These are phyloP conservation scores for Phymorhynchus buccinoides DNA, from an alignment of 1,140 invertebrate genomes.

Conservation along the genomic window DNA sequence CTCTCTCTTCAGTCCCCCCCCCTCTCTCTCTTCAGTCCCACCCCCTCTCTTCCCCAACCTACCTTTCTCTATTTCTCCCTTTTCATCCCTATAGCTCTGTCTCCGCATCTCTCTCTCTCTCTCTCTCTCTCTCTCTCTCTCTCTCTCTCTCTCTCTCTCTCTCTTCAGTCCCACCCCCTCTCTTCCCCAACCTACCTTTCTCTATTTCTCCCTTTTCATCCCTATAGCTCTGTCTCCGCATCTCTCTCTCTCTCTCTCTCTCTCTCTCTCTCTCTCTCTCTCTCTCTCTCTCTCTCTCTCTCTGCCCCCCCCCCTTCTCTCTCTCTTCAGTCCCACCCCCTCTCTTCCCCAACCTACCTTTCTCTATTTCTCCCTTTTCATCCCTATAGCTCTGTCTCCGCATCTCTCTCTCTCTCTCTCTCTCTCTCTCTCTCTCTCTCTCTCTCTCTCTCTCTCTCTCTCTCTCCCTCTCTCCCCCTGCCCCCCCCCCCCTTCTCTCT, in stretches of 20 bases:
- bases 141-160: background rate
- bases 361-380: background rate
- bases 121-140: background rate
- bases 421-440: background rate
- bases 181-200: background rate
- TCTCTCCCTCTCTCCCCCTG: background rate
- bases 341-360: background rate
- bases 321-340: background rate
- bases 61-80: too few species aligned
- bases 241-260: too few species aligned
- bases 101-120: background rate
- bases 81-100: too few species aligned
- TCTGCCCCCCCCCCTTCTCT: background rate
- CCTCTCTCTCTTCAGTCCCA: too few species aligned
- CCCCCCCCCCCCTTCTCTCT: background rate
- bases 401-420: background rate
- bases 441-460: background rate
- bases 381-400: too few species aligned
- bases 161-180: background rate
- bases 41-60: too few species aligned
- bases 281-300: background rate
- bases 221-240: too few species aligned
- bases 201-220: too few species aligned
- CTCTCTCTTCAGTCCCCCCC: background rate
- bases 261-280: too few species aligned